Percentiles rank a stretch among this genome's conserved stretches.
These are phyloP conservation scores for Drosophila quadrilineata DNA, from an alignment of 1,140 invertebrate species.

Conservation along the genomic window DNA sequence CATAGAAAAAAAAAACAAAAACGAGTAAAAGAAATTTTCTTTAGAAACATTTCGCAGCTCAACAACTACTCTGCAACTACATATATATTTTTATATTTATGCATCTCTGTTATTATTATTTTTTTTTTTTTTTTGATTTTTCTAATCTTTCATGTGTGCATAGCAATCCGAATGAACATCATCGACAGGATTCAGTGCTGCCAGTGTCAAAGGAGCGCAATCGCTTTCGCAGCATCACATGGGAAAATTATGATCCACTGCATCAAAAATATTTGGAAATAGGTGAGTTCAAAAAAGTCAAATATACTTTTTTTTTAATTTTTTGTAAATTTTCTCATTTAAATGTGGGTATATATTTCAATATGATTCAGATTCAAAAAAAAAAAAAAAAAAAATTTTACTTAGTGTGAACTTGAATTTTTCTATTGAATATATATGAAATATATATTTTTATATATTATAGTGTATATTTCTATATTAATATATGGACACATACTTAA, in stretches of 20 bases:
- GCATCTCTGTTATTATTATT: neutral
- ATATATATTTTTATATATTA: no score
- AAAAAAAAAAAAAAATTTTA: neutral
- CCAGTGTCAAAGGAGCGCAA: conserved; percentile 91
- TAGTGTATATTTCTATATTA: no score
- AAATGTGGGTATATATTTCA: neutral
- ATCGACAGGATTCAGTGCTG: conserved; percentile 87
- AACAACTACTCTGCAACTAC: neutral
- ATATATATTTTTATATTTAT: no score
- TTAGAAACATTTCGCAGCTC: neutral
- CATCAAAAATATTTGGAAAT: conserved; percentile 97
- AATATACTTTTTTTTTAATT: neutral
- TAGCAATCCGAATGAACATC: conserved; percentile 94
- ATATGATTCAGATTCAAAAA: no score
- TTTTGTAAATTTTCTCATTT: neutral
- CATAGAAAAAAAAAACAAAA: neutral
- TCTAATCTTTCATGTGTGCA: conserved; percentile 28
- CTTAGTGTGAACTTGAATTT: neutral
- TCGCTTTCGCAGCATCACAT: conserved; percentile 90
- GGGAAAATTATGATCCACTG: conserved; percentile 94
- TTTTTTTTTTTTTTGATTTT: neutral
- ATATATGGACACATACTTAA: no score
- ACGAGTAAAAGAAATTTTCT: conserved; percentile 3
- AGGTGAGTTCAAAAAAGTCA: conserved; percentile 86
- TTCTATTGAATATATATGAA: no score